Percentiles rank a stretch among this genome's conserved stretches.
These are phyloP conservation scores for Oscarella lobularis DNA, from an alignment of 37 sponge, comb jelly and placozoan species.

Conservation along the genomic window DNA sequence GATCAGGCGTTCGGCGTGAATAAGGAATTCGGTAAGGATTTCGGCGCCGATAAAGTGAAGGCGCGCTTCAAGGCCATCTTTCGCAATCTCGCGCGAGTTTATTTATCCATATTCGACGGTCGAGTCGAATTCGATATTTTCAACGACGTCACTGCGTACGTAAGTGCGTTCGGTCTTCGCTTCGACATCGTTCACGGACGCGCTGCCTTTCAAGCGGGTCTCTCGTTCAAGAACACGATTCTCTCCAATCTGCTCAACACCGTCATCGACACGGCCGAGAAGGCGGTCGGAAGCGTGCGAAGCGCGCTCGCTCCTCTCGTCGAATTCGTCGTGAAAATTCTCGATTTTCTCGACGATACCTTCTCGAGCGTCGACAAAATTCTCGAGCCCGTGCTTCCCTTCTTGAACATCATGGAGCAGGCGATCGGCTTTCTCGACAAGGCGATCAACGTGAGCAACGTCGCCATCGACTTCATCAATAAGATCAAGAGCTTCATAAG, in stretches of 20 bases:
- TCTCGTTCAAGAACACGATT: not conserved
- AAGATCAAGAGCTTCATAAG: not conserved
- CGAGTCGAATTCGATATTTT: slow-evolving; percentile 1
- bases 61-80: not conserved
- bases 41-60: not conserved
- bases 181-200: not conserved
- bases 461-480: not conserved
- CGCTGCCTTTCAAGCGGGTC: slow-evolving; percentile 1
- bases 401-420: not conserved
- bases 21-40: not conserved
- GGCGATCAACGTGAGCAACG: not conserved
- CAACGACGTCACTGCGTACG: not conserved
- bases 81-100: not conserved
- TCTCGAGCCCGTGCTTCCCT: not conserved
- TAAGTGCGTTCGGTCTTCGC: not conserved
- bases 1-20: not conserved
- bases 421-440: not conserved
- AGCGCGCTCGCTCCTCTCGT: not conserved
- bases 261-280: not conserved
- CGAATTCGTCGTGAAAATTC: not conserved
- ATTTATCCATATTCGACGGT: slow-evolving; percentile 3
- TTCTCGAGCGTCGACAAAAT: not conserved
- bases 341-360: not conserved
- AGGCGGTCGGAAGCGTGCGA: not conserved
- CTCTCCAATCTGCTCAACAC: not conserved